Evolutionary conservation across 1,140 invertebrate genomes (phyloP), one percentile per base, ranked within the genome.

Genomic region (Zophobas atratus): DNA sequence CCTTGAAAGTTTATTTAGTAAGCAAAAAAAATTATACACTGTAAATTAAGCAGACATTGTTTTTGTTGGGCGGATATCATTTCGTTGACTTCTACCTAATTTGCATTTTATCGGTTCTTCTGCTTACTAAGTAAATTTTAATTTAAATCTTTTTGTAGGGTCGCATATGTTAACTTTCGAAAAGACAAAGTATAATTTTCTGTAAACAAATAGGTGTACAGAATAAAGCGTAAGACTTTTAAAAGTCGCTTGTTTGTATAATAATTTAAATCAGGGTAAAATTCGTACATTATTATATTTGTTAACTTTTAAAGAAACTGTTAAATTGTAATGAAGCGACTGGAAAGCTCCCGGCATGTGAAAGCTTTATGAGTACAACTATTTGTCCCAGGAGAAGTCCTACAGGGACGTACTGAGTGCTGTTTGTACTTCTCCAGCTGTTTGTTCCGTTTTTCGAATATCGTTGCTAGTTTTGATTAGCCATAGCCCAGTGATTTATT

Each of bases 241-340:
- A 51, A 32, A 55, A 35, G 41, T 77, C 77, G 72, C 77, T 76
- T 72, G 48, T 78, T 82, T 84, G 76, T 80, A 79, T 84, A 84
- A 84, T 84, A 84, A 84, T 84, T 84, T 84, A 70, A 81, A 84
- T 82, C 84, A 84, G 84, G 84, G 84, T 84, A 84, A 84, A 78
- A 81, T 81, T 81, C 80, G 80, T 84, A 84, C 51, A 51, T 71
- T 51, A 71, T 71, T 71, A 71, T 33, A 71, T 71, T 71, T 71
- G 70, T 71, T 71, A 71, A 71, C 46, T 71, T 71, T 71, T 34
- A 57, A 57, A 57, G 33, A 75, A 60, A 57, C n/a, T 57, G 53
- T 75, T 57, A 39, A 57, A 57, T 57, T 33, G 41, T 32, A 57
- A 57, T 43, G 32, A 51, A 67, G 60, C 60, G 60, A 67, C 60